Percentiles rank a stretch among this genome's conserved stretches.
phyloP scores from a whole-genome alignment of 2,888 invertebrate species.

The Rhingia rostrata region DNA sequence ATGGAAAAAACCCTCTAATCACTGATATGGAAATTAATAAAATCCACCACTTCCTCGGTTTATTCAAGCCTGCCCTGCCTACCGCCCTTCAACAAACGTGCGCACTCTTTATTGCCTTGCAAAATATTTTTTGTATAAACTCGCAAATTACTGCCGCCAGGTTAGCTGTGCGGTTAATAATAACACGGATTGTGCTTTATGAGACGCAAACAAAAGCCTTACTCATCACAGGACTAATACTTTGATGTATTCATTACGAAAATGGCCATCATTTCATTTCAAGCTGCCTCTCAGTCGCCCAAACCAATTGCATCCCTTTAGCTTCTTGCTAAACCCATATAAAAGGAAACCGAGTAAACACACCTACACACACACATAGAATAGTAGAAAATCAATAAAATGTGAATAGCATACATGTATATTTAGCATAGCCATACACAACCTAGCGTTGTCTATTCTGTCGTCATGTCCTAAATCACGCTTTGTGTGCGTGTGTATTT shows the following conservation, averaged over 20 bases:
- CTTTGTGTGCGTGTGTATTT: background rate
- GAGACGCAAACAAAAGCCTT: slow-evolving; percentile 21
- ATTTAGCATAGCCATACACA: background rate
- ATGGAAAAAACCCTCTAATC: too few relatives aligned
- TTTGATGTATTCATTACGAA: slow-evolving; percentile 41
- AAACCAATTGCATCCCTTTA: background rate
- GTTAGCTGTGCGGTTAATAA: slow-evolving; percentile 35
- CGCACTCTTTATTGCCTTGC: background rate
- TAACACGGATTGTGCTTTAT: slow-evolving; percentile 40
- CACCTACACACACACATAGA: slow-evolving; percentile 11
- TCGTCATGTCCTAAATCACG: slow-evolving; percentile 50
- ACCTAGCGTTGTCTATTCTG: background rate
- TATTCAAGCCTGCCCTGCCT: slow-evolving; percentile 11
- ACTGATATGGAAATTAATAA: too few relatives aligned
- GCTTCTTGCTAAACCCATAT: background rate
- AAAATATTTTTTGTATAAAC: background rate
- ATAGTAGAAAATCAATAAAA: slow-evolving; percentile 60
- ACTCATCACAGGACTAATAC: slow-evolving; percentile 3
- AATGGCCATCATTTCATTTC: slow-evolving; percentile 18
- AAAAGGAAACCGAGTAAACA: slow-evolving; percentile 32
- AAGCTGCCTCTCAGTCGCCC: background rate
- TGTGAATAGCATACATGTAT: slow-evolving; percentile 12
- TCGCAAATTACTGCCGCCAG: slow-evolving; percentile 49
- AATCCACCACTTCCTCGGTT: slow-evolving; percentile 14
- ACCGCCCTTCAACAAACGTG: background rate